A percentile compares a stretch with the other conserved stretches of the same genome.
Conservation (phyloP, 2,113 vertebrate species). For the Neolamprologus sp. region DNA sequence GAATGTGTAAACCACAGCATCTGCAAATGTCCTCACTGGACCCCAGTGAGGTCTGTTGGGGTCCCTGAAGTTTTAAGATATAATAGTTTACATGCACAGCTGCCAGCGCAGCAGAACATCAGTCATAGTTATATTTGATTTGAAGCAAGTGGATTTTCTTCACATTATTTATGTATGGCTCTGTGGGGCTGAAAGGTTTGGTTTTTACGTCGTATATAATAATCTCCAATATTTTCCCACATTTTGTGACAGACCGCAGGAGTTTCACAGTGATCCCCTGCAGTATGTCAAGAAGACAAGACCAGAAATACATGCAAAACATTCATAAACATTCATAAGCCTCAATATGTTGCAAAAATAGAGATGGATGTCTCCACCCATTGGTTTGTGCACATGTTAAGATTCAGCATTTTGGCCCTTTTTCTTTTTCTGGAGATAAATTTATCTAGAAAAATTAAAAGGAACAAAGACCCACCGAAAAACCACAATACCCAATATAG, state of each 20-base stretch:
- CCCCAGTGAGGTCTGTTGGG: neutral
- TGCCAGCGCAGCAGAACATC: neutral
- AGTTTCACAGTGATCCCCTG: neutral
- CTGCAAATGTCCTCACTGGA: conserved; percentile 36
- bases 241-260: neutral
- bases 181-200: neutral
- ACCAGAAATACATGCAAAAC: neutral
- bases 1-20: conserved; percentile 37
- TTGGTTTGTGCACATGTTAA: neutral
- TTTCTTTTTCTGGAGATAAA: neutral
- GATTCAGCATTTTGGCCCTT: neutral
- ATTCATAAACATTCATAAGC: neutral
- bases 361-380: neutral
- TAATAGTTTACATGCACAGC: conserved; percentile 29
- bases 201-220: neutral
- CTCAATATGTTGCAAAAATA: neutral
- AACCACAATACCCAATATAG: neutral
- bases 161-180: neutral
- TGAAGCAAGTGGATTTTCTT: neutral
- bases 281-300: neutral
- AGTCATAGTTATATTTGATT: conserved; percentile 5
- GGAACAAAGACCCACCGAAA: neutral
- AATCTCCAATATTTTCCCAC: neutral
- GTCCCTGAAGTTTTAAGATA: conserved; percentile 1
- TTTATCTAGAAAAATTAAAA: neutral